phyloP scores from a whole-genome alignment of 1,140 invertebrate genomes.

The Drepana arcuata region DNA sequence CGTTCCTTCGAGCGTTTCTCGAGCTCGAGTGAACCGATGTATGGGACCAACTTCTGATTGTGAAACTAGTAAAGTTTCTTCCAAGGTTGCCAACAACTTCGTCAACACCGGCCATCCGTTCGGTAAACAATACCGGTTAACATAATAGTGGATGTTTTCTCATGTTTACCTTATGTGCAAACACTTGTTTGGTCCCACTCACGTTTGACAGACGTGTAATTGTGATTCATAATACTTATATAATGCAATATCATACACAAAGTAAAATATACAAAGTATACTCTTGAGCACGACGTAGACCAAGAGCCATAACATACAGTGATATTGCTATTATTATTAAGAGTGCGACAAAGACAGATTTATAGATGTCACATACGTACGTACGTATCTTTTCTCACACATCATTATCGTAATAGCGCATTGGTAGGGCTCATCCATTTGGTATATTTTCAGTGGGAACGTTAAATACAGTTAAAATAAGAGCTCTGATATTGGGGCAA shows the following conservation, averaged over 20 bases:
- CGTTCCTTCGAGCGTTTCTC: conserved; percentile 20
- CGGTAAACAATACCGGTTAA: conserved; percentile 31
- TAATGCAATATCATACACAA: background rate
- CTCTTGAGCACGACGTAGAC: too few species aligned
- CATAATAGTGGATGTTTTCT: conserved; percentile 22
- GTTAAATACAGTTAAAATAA: too few species aligned
- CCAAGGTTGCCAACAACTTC: conserved; percentile 32
- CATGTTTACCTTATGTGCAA: conserved; percentile 9
- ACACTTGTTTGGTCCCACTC: conserved; percentile 10
- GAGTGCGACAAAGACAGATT: too few species aligned
- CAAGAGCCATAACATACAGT: too few species aligned
- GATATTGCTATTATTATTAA: too few species aligned
- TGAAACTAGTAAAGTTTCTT: conserved; percentile 35
- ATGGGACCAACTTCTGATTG: conserved; percentile 34
- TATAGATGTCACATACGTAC: too few species aligned
- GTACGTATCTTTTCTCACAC: too few species aligned
- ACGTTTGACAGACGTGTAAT: conserved; percentile 14
- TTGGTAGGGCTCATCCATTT: too few species aligned
- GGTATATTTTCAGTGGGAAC: too few species aligned
- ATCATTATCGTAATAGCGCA: too few species aligned
- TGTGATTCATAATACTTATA: background rate
- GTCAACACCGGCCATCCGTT: conserved; percentile 5
- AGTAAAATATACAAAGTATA: too few species aligned
- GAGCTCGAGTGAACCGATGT: conserved; percentile 15
- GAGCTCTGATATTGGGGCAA: too few species aligned